Percentiles rank a stretch among this genome's conserved stretches.
phyloP scores from a whole-genome alignment of 2,113 vertebrate genomes.

The Silurus glanis region DNA sequence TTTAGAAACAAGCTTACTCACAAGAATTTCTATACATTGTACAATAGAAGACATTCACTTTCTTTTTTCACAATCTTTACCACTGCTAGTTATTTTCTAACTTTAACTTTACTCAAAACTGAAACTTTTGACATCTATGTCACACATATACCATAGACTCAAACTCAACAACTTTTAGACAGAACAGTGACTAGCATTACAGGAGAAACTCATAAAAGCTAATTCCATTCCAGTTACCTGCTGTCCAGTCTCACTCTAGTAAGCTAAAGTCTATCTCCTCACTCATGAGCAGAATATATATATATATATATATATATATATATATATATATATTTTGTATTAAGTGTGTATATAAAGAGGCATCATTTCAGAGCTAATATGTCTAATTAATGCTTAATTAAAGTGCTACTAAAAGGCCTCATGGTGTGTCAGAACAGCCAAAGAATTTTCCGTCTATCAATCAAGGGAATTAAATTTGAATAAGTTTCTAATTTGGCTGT shows the following conservation, averaged over 20 bases:
- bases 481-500: neutral
- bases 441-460: neutral
- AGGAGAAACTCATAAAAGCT: neutral
- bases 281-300: neutral
- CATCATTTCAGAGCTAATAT: neutral
- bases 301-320: too few species aligned
- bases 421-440: neutral
- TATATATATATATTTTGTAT: neutral
- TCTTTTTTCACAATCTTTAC: neutral
- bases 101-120: neutral
- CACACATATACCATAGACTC: neutral
- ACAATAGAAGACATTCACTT: neutral
- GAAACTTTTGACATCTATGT: neutral
- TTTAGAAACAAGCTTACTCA: neutral
- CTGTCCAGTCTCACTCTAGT: constrained; percentile 17
- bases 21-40: neutral
- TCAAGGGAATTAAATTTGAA: neutral
- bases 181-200: neutral
- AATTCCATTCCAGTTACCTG: neutral
- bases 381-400: constrained; percentile 10
- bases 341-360: neutral
- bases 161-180: constrained; percentile 1
- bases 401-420: neutral
- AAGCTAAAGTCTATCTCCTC: constrained; percentile 1
- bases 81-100: neutral